Evolutionary conservation across 2,888 invertebrate species (phyloP).

Genomic region (Aricia artaxerxes): DNA sequence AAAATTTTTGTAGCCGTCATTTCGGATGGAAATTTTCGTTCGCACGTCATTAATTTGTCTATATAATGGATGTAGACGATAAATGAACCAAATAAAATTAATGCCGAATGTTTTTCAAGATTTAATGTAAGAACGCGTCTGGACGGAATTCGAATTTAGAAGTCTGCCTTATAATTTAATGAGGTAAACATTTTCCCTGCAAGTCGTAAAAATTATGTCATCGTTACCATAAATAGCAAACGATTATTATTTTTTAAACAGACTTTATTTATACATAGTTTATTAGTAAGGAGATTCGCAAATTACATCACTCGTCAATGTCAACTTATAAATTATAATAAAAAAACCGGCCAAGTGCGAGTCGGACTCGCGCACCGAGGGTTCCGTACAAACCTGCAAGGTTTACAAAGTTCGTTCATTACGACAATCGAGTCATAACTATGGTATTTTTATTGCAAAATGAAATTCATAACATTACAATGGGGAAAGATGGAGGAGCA

Average conservation of each 20-base stretch:
- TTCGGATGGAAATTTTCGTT: slow-evolving; percentile 28
- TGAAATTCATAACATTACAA: no score
- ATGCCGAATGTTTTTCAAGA: slow-evolving; percentile 20
- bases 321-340: background rate
- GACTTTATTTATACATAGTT: background rate
- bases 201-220: background rate
- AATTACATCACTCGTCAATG: background rate
- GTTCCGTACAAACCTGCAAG: no score
- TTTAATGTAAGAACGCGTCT: background rate
- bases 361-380: no score
- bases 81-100: slow-evolving; percentile 25
- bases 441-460: no score
- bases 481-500: no score
- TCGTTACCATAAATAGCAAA: background rate
- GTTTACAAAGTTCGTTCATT: no score
- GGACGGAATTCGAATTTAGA: background rate
- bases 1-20: slow-evolving; percentile 31
- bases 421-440: no score
- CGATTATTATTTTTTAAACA: slow-evolving; percentile 3
- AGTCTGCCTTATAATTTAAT: background rate
- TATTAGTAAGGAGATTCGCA: background rate
- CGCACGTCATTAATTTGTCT: slow-evolving; percentile 33
- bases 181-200: background rate
- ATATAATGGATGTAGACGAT: slow-evolving; percentile 22
- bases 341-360: no score